Conservation (phyloP, 2,797 vertebrate species). For the Takifugu rubripes region DNA sequence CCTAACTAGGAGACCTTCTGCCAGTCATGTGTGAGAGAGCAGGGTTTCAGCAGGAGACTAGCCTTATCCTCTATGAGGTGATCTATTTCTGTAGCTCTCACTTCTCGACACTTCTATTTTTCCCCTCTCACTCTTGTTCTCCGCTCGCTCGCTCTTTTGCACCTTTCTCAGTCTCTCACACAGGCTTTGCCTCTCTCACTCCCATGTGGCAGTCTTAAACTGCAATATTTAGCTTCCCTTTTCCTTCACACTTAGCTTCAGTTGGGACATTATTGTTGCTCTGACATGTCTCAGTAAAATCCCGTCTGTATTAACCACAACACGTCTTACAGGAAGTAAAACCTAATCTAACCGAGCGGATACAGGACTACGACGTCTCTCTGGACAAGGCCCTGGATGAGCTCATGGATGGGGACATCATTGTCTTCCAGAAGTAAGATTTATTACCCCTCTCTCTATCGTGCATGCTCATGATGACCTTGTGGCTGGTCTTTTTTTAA, state of each 20-base stretch:
- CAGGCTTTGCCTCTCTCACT: neutral
- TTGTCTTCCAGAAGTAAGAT: constrained; percentile 97
- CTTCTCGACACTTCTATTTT: constrained; percentile 16
- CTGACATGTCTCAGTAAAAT: too few relatives aligned
- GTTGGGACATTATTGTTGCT: too few relatives aligned
- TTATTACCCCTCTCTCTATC: neutral
- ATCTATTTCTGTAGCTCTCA: constrained; percentile 37
- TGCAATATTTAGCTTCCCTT: constrained; percentile 2
- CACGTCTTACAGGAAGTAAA: constrained; percentile 91
- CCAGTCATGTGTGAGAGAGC: constrained; percentile 99
- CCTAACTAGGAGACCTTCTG: constrained; percentile 90
- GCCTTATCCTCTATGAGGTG: constrained; percentile 99
- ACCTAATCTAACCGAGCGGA: constrained; percentile 99
- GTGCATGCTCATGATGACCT: too few relatives aligned
- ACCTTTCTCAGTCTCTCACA: constrained; percentile 8
- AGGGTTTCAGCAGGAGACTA: constrained; percentile 99
- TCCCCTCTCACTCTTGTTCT: constrained; percentile 16
- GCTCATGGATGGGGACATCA: constrained; percentile 99
- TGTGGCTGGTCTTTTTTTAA: neutral
- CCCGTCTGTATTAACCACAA: too few relatives aligned
- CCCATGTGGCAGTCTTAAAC: constrained; percentile 8
- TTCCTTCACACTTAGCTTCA: neutral
- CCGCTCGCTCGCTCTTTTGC: neutral
- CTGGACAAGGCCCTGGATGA: constrained; percentile 99
- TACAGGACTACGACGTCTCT: constrained; percentile 99